A percentile compares a stretch with the other conserved stretches of the same genome.
Evolutionary conservation across 2,888 invertebrate species (phyloP).

Genomic region (Nomada ferruginata): DNA sequence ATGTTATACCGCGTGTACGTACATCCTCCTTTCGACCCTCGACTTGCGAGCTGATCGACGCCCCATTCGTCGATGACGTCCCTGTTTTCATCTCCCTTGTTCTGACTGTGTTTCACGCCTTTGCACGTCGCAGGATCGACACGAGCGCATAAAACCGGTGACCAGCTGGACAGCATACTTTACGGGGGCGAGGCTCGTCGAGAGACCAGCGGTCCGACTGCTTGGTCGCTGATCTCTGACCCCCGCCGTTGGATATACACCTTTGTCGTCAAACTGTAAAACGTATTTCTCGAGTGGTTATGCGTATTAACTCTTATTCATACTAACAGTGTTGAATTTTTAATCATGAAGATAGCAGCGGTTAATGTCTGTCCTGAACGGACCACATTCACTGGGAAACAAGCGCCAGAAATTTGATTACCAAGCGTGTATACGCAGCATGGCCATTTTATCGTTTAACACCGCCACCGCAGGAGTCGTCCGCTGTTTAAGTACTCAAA

Average conservation of each 20-base stretch:
- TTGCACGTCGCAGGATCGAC: background rate
- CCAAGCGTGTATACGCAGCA: background rate
- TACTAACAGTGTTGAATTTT: too few relatives aligned
- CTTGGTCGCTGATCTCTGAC: background rate
- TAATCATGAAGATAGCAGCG: too few relatives aligned
- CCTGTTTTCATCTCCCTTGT: background rate
- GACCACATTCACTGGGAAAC: background rate
- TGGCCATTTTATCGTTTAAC: background rate
- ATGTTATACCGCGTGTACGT: slow-evolving; percentile 59
- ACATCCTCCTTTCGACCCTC: background rate
- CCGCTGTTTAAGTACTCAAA: background rate
- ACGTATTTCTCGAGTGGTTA: too few relatives aligned
- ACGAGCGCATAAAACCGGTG: background rate
- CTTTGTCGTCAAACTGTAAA: background rate
- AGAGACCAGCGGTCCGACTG: background rate
- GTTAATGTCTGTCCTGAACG: too few relatives aligned
- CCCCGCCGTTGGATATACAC: background rate
- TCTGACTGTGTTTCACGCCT: background rate
- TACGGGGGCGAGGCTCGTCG: background rate
- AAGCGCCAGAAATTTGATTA: background rate
- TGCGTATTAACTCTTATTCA: too few relatives aligned
- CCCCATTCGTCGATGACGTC: slow-evolving; percentile 45
- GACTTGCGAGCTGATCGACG: slow-evolving; percentile 27
- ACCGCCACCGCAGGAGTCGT: too few relatives aligned
- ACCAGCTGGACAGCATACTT: background rate